phyloP scores from a whole-genome alignment of 1,140 invertebrate species.

The Drosophila nannoptera region DNA sequence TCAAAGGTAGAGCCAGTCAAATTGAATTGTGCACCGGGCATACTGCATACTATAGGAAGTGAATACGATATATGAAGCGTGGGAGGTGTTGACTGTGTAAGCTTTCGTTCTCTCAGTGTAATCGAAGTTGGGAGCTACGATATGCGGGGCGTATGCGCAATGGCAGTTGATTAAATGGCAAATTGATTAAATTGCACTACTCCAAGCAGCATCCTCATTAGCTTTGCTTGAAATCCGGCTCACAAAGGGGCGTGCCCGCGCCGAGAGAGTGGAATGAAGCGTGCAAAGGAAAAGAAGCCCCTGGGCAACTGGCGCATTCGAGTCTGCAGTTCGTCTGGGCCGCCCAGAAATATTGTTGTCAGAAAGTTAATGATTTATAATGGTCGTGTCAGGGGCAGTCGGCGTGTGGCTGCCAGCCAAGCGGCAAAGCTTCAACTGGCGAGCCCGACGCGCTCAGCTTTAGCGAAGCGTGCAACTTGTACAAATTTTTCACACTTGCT shows the following conservation, averaged over 20 bases:
- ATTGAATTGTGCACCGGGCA: too few relatives aligned
- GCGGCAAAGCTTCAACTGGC: conserved; percentile 16
- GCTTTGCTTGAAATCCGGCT: conserved; percentile 6
- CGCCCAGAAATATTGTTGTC: conserved; percentile 62
- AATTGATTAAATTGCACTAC: conserved; percentile 17
- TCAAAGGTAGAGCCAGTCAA: not conserved
- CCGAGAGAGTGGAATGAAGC: too few relatives aligned
- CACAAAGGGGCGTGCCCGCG: not conserved
- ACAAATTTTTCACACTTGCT: conserved; percentile 76
- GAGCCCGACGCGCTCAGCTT: conserved; percentile 8
- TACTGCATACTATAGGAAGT: too few relatives aligned
- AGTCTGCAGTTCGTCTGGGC: conserved; percentile 33
- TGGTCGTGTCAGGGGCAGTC: conserved; percentile 62
- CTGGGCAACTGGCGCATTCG: not conserved
- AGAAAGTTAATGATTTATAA: conserved; percentile 78
- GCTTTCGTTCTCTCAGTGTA: not conserved
- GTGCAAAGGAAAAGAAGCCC: conserved; percentile 19
- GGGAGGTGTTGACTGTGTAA: too few relatives aligned
- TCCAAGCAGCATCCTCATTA: not conserved
- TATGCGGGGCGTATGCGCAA: conserved; percentile 15
- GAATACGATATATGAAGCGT: too few relatives aligned
- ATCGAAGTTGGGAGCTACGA: not conserved
- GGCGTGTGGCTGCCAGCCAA: conserved; percentile 28
- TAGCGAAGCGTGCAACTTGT: conserved; percentile 71
- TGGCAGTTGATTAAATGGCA: conserved; percentile 11